Evolutionary conservation across 2,888 invertebrate species (phyloP), one percentile per base, ranked within the genome.

Genomic region (Smittia aterrima): DNA sequence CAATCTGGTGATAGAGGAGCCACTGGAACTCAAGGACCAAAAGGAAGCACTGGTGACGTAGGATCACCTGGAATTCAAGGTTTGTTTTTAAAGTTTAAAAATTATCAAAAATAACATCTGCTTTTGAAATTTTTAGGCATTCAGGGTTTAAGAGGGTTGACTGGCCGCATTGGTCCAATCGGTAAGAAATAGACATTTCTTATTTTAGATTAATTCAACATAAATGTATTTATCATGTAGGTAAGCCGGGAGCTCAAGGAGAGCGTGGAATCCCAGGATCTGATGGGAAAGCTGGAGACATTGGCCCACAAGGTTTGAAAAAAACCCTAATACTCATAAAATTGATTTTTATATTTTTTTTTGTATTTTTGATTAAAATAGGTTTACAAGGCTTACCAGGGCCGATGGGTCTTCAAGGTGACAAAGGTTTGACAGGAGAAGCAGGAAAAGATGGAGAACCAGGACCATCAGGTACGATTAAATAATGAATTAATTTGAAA

Each of bases 241-340:
- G 93, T 32, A 85, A 91, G 76, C 86, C 90, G 13, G 93, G 93
- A 24, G 83, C 88, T 4, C 82, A 87, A 7, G 92, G 92, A 24
- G 91, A 91, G 79, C 85, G 91, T 76, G 92, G 92, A 62, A 84
- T 53, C 11, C 20, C 20, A 20, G 38, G 27, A 41, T 67, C 38
- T 40, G 94, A 95, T 82, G 95, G 95, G 4, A 91, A 91, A 79
- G 87, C 92, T 13, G 95, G 95, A 24, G 93, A 93, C 79, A 89
- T 90, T 78, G 95, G 95, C 58, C 84, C 87, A 13, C 89, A 89
- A 80, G 95, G 16, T 58, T 7, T 47, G 16, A 47, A 7, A 7
- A 38, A 38, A 38, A 7, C 6, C 38, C n/a, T n/a, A n/a, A n/a
- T n/a, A n/a, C n/a, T n/a, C n/a, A n/a, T n/a, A n/a, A n/a, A n/a